Base-by-base conservation (phyloP, 2,888 invertebrate species). In the Cerastis rubricosa region DNA sequence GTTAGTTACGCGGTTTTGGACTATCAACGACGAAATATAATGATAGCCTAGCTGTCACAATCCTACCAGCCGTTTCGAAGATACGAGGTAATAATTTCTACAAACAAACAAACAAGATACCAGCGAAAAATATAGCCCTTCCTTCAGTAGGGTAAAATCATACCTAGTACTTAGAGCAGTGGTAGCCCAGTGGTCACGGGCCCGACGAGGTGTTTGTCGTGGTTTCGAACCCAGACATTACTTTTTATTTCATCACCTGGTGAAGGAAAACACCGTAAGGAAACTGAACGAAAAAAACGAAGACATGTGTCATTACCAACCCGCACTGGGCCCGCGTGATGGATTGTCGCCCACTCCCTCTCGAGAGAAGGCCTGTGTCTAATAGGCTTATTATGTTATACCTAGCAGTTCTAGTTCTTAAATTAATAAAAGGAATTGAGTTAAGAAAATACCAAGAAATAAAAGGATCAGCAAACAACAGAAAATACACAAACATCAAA, bases 401-500 rank as follows among this genome's bases (percentile, higher is more conserved):
- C 25, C 25, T 54, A 43, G 17, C 29, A 40, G n/a, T n/a, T n/a
- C n/a, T n/a, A n/a, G n/a, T n/a, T n/a, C 12, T 40, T 29, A 43
- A 17, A 19, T 29, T 19, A 25, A 14, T 54, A 76, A 67, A 17
- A 11, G 17, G 12, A 77, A 12, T 8, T 59, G 6, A 51, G 8
- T 17, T 1, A 14, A 4, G 5, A 35, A 71, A 45, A 14, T 22
- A 54, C 14, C 19, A 43, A 2, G 17, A 17, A 80, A 71, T 25
- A 51, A 78, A 71, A 7, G 25, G 35, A 29, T 19, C 14, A 65
- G 22, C 59, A 12, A 49, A 47, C 40, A 43, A 59, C 45, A 49
- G 25, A 51, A 82, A 79, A 51, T 68, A 17, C 43, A n/a, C 17
- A 77, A 66, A 54, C 47, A 63, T 22, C 12, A 78, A 67, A 70